Conservation (phyloP, 1,140 invertebrate species). For the Pseudomyrmex gracilis region DNA sequence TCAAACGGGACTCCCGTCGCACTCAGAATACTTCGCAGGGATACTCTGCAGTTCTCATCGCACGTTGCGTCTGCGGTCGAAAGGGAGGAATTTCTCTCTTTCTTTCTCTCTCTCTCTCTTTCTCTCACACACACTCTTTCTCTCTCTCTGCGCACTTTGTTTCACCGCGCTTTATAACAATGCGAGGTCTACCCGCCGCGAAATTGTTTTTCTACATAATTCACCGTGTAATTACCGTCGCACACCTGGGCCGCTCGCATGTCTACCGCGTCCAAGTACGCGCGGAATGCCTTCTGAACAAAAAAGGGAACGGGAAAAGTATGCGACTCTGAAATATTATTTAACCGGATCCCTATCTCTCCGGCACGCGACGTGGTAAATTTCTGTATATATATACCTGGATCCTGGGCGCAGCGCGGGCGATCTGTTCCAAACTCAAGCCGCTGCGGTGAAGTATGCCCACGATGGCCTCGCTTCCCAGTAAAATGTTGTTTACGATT, state of each 20-base stretch:
- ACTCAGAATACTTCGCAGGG: constrained; percentile 76
- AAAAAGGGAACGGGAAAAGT: constrained; percentile 19
- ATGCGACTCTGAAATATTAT: constrained; percentile 25
- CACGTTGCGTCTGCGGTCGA: constrained; percentile 38
- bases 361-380: constrained; percentile 52
- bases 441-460: constrained; percentile 81
- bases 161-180: constrained; percentile 32
- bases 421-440: constrained; percentile 82
- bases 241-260: constrained; percentile 57
- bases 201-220: constrained; percentile 55
- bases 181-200: neutral
- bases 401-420: constrained; percentile 78
- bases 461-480: constrained; percentile 81
- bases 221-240: constrained; percentile 66
- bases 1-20: constrained; percentile 69
- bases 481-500: constrained; percentile 83
- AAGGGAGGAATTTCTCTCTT: constrained; percentile 27
- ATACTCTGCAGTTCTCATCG: constrained; percentile 61
- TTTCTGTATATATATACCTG: constrained; percentile 71
- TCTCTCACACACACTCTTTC: too few relatives aligned
- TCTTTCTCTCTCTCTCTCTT: too few relatives aligned
- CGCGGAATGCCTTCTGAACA: constrained; percentile 75
- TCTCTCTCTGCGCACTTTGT: neutral
- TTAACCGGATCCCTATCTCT: constrained; percentile 15
- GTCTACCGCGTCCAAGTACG: constrained; percentile 76